Evolutionary conservation across 2,888 invertebrate genomes (phyloP).

Genomic region (Xestia ashworthii): DNA sequence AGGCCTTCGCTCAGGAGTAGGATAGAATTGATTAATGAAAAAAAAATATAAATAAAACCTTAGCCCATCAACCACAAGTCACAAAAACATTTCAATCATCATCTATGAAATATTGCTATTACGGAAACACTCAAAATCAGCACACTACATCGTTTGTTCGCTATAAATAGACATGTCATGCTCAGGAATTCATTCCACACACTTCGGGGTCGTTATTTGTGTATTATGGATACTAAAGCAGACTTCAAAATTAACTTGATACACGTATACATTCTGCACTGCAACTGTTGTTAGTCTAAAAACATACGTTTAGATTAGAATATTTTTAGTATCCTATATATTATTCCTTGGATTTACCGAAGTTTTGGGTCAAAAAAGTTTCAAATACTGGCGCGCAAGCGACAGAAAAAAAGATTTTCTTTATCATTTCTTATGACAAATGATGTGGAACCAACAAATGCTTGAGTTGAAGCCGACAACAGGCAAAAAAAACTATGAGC

Average conservation of each 20-base stretch:
- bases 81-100: not conserved
- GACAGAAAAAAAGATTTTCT: not conserved
- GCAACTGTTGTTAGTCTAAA: not conserved
- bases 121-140: not conserved
- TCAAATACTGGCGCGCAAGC: not conserved
- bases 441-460: not conserved
- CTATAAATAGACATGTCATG: conserved; percentile 37
- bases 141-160: not conserved
- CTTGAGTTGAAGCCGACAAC: not conserved
- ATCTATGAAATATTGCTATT: not conserved
- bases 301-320: not conserved
- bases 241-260: not conserved
- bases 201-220: conserved; percentile 12
- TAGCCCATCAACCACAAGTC: not conserved
- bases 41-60: no score
- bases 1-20: no score
- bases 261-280: not conserved
- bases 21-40: no score
- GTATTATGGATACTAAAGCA: not conserved
- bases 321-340: no score
- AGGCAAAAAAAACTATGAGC: not conserved
- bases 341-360: not conserved
- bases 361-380: not conserved
- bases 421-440: not conserved
- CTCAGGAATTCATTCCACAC: conserved; percentile 17